Base-by-base conservation (phyloP, 2,113 vertebrate species). In the Nettapus auritus region DNA sequence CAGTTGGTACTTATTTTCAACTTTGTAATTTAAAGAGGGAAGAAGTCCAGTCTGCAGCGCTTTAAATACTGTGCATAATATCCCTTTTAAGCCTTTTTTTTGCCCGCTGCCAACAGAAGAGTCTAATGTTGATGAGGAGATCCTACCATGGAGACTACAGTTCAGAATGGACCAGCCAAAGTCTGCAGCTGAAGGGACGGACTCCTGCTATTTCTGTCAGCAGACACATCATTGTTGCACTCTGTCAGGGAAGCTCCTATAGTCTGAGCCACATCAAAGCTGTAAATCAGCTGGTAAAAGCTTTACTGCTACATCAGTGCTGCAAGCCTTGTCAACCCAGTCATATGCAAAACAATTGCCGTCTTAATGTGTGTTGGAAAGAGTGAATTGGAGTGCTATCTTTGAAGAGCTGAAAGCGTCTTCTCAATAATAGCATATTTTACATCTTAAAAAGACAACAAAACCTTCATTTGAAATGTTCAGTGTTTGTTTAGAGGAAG, bases 181-280 rank as follows among this genome's bases (percentile, higher is more conserved):
- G 77, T 53, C 34, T 95, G 74, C 71, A 1, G 1, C 68, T 76
- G 86, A 93, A 91, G 70, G 33, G 73, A 40, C 11, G 11, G 50
- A 23, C 56, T 89, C 81, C 26, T 71, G 52, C 63, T 76, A 9
- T 89, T 96, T 94, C 91, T 82, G 71, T 88, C 76, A 38, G 52
- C 74, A 76, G 80, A 82, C 86, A 68, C 25, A 66, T n/a, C 38
- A 38, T 26, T 68, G 28, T 36, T 81, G 38, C 40, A 5, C 67
- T 90, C 25, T 74, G 83, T 85, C 50, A 44, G 52, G 55, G 71
- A 88, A 56, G 81, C 88, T 87, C 53, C 22, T 28, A 53, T 86
- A 95, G 75, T 78, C 87, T 93, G 90, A 95, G 64, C 57, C 66
- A n/a, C 93, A 94, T 93, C 69, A 89, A 64, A 71, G 87, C 77